These are phyloP conservation scores for Epirrhoe tristata DNA, from an alignment of 2,888 invertebrate species.

Conservation along the genomic window DNA sequence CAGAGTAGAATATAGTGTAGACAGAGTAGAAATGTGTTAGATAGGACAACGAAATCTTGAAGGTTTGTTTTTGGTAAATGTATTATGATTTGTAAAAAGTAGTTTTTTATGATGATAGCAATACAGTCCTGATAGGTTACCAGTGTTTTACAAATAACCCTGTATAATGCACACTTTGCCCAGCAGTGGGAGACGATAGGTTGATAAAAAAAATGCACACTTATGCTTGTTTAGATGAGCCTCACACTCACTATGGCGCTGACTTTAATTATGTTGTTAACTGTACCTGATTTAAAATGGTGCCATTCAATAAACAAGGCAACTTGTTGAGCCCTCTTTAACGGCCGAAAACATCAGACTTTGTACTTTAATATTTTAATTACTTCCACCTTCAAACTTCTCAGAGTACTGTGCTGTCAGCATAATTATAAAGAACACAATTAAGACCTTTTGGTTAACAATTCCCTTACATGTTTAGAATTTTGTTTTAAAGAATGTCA, in stretches of 20 bases:
- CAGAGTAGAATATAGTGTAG: too few species aligned
- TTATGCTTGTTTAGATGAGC: too few species aligned
- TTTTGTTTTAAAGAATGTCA: neutral
- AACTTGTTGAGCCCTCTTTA: conserved; percentile 46
- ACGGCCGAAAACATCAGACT: conserved; percentile 51
- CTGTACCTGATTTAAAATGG: conserved; percentile 8
- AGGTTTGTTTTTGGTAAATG: too few species aligned
- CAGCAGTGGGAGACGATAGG: too few species aligned
- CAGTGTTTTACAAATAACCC: too few species aligned
- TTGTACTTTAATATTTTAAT: conserved; percentile 68
- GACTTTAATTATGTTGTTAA: conserved; percentile 5
- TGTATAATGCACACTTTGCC: too few species aligned
- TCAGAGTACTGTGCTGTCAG: conserved; percentile 52
- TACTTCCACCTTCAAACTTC: conserved; percentile 62
- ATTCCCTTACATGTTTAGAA: conserved; percentile 5
- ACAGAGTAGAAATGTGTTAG: too few species aligned
- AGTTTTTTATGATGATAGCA: too few species aligned
- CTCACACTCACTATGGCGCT: neutral
- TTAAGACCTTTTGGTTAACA: conserved; percentile 53
- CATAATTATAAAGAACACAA: conserved; percentile 65
- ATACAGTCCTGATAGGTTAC: too few species aligned
- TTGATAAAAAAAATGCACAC: too few species aligned
- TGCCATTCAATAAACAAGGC: conserved; percentile 42
- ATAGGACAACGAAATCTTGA: too few species aligned
- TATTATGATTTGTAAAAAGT: too few species aligned